Percentiles rank a stretch among this genome's conserved stretches.
These are phyloP conservation scores for Psephotus haematonotus DNA, from an alignment of 2,113 vertebrate species.

Conservation along the genomic window DNA sequence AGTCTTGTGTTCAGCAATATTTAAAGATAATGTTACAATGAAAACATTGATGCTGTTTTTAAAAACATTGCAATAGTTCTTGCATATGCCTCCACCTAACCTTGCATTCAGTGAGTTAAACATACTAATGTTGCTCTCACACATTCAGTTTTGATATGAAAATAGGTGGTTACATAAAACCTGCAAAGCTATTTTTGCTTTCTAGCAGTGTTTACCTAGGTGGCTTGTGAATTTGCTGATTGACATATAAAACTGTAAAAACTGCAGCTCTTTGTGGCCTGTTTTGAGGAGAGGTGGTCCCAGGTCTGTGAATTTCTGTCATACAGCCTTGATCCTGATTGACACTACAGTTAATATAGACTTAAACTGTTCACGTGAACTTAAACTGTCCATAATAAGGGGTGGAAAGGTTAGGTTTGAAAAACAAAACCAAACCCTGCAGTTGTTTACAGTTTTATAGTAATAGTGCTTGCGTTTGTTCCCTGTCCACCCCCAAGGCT, in stretches of 20 bases:
- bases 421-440: background rate
- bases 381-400: constrained; percentile 32
- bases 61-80: constrained; percentile 77
- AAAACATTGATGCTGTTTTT: constrained; percentile 79
- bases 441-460: constrained; percentile 74
- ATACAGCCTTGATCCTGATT: constrained; percentile 26
- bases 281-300: constrained; percentile 21
- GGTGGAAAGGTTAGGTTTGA: constrained; percentile 52
- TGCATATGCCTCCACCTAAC: constrained; percentile 78
- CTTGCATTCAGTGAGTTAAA: constrained; percentile 76
- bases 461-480: constrained; percentile 64
- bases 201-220: constrained; percentile 76
- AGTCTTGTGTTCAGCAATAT: constrained; percentile 86
- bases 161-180: constrained; percentile 67
- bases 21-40: constrained; percentile 81
- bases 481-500: constrained; percentile 1
- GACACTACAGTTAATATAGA: constrained; percentile 25
- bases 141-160: constrained; percentile 75
- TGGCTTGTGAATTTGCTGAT: constrained; percentile 76
- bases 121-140: constrained; percentile 75
- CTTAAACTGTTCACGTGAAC: background rate
- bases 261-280: constrained; percentile 60
- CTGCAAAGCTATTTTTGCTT: constrained; percentile 79
- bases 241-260: constrained; percentile 77
- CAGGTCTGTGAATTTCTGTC: constrained; percentile 20